Base-by-base conservation (phyloP, 2,888 invertebrate species). In the Byasa hedistus region DNA sequence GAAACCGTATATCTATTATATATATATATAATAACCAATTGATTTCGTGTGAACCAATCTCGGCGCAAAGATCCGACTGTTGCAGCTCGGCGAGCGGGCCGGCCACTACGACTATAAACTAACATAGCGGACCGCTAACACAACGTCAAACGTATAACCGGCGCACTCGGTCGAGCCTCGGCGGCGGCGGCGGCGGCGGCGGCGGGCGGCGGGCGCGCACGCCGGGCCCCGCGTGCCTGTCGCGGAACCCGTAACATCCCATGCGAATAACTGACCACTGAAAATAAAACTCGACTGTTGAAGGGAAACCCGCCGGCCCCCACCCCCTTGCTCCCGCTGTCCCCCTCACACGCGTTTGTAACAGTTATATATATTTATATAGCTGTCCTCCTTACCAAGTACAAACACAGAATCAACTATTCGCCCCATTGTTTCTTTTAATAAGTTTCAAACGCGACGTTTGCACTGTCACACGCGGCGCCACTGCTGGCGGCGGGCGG, bases 351-450 rank as follows among this genome's bases (percentile, higher is more conserved):
- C 79, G 79, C 80, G 73, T 79, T 76, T 70, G 79, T 76, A 81
- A 82, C 82, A 81, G 80, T 82, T 79, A 81, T 80, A 77, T 78
- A 78, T 70, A 32, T 32, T 32, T 32, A 73, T 72, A 76, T 86
- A 87, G 86, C 86, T 86, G 87, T 87, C 87, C 87, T 85, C 84
- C 86, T 88, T 85, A 85, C 82, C 81, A 79, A 85, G 83, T 85
- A 86, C 86, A 86, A 86, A 87, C 86, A 88, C 87, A 84, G 85
- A 87, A 84, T 86, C 84, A 84, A 83, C 82, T 87, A 86, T 83
- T 81, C 83, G 82, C 79, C 82, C 81, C 5, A 77, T 64, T 69
- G 64, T 66, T 64, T 63, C 52, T 64, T 57, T 57, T 10, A 48
- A 48, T 48, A 19, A 19, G 48, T 48, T 44, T 69, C 36, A 51